Conservation (phyloP, 2,888 invertebrate genomes). For the Pyrochroa serraticornis region DNA sequence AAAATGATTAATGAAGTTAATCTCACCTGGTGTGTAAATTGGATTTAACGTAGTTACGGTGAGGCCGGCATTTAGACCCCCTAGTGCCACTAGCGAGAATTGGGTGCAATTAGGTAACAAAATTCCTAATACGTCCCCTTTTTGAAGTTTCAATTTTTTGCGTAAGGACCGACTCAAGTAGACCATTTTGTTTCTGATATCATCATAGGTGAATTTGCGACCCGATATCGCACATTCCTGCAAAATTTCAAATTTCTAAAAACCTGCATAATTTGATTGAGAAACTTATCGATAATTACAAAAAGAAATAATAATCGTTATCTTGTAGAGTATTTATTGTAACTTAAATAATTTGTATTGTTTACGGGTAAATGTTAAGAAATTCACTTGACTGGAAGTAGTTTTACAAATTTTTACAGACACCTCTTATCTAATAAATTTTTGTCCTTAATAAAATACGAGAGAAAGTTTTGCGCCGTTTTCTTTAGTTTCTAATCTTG, state of each 20-base stretch:
- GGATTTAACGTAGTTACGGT: conserved; percentile 73
- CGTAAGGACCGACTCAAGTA: conserved; percentile 61
- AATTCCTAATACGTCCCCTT: conserved; percentile 69
- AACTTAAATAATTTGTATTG: neutral
- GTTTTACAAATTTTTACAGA: neutral
- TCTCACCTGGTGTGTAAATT: conserved; percentile 61
- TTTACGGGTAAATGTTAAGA: neutral
- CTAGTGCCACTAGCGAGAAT: conserved; percentile 66
- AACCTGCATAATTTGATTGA: conserved; percentile 17
- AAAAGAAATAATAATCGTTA: neutral
- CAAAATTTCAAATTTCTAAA: conserved; percentile 27
- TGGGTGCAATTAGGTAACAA: conserved; percentile 76
- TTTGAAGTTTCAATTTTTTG: conserved; percentile 64
- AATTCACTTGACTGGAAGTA: neutral
- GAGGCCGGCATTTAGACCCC: conserved; percentile 69
- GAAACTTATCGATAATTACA: neutral
- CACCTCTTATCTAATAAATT: neutral
- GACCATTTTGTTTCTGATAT: conserved; percentile 66
- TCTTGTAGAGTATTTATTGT: neutral
- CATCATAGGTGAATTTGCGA: conserved; percentile 69
- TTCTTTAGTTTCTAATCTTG: no score
- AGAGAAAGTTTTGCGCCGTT: no score
- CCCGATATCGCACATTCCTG: conserved; percentile 73
- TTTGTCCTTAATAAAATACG: neutral
- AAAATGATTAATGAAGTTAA: no score